These are phyloP conservation scores for Megathymus violae DNA, from an alignment of 1,140 invertebrate species.

Conservation along the genomic window DNA sequence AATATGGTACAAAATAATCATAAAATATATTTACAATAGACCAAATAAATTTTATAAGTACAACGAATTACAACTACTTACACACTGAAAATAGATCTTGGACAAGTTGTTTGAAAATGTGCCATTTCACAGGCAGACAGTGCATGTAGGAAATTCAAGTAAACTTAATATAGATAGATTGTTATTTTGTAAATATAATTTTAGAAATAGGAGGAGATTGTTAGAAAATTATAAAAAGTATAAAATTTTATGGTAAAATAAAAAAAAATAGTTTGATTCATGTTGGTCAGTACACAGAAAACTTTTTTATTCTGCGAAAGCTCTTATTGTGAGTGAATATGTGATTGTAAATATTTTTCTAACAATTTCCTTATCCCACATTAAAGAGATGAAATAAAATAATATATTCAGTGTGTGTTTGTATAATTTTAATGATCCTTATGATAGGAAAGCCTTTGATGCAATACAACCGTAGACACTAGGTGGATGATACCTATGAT, in stretches of 20 bases:
- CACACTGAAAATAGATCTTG: not conserved
- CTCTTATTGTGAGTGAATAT: not conserved
- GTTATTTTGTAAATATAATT: constrained; percentile 28
- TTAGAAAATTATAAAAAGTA: constrained; percentile 20
- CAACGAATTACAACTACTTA: constrained; percentile 25
- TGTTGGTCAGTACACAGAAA: too few relatives aligned
- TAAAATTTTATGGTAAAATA: too few relatives aligned
- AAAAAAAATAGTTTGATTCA: too few relatives aligned
- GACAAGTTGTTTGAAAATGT: constrained; percentile 46
- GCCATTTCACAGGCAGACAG: constrained; percentile 65
- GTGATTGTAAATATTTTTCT: not conserved
- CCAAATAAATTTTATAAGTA: constrained; percentile 35
- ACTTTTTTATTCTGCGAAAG: not conserved
- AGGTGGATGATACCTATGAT: too few relatives aligned
- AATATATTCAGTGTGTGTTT: constrained; percentile 7
- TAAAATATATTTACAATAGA: constrained; percentile 27
- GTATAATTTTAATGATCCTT: not conserved
- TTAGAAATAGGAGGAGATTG: constrained; percentile 8
- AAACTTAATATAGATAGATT: constrained; percentile 7
- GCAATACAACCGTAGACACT: too few relatives aligned
- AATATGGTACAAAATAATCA: constrained; percentile 47
- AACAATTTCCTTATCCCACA: constrained; percentile 2
- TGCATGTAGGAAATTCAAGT: constrained; percentile 24
- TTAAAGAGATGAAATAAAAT: not conserved
- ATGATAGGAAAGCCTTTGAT: too few relatives aligned